These are phyloP conservation scores for Saguinus imperator DNA, from an alignment of 2,113 vertebrate genomes.

Conservation along the genomic window DNA sequence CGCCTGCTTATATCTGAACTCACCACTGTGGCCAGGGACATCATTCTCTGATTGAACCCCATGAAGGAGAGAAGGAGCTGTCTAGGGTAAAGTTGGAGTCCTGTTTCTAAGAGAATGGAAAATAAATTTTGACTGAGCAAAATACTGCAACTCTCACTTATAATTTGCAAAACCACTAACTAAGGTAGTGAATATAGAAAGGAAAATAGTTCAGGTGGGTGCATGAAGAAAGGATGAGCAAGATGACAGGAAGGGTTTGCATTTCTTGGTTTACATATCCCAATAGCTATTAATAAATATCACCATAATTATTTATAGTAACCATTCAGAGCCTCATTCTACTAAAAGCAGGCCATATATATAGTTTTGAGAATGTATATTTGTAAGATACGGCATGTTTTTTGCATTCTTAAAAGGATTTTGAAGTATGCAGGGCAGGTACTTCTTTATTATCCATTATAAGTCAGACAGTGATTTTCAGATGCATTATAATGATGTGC, in stretches of 20 bases:
- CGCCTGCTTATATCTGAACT: too few species aligned
- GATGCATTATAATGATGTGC: background rate
- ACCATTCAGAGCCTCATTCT: background rate
- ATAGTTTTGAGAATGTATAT: background rate
- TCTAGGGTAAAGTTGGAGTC: background rate
- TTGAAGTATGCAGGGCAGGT: background rate
- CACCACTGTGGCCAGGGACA: fast-evolving
- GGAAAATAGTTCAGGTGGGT: background rate
- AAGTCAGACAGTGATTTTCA: background rate
- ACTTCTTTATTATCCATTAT: background rate
- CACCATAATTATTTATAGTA: background rate
- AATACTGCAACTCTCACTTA: background rate
- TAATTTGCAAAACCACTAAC: background rate
- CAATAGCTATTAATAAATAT: background rate
- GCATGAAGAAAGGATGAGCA: background rate
- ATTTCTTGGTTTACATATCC: background rate
- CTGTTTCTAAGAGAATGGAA: background rate
- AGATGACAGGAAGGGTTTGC: background rate
- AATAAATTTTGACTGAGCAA: background rate
- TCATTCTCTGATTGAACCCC: background rate
- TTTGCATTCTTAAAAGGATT: background rate
- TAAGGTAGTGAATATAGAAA: background rate
- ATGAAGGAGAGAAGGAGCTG: background rate
- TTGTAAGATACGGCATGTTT: background rate
- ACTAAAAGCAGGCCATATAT: background rate